Percentiles rank a stretch among this genome's conserved stretches.
phyloP scores from a whole-genome alignment of 2,113 vertebrate genomes.

The Lasiurus borealis region DNA sequence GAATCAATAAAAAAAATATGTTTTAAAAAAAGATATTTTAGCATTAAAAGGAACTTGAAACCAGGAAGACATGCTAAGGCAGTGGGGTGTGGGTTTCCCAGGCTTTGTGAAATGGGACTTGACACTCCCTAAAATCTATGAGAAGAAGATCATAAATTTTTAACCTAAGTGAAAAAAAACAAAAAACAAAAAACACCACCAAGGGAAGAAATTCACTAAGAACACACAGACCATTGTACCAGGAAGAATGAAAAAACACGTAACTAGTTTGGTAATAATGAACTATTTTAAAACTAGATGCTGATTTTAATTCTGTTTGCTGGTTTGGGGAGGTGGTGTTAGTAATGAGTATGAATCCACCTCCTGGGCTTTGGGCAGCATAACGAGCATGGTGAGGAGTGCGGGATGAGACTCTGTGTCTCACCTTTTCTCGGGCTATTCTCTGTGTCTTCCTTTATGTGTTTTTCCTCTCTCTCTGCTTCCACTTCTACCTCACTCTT shows the following conservation, averaged over 20 bases:
- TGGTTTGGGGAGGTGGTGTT: neutral
- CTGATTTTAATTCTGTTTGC: neutral
- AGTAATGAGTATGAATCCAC: neutral
- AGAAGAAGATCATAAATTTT: neutral
- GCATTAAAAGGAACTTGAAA: neutral
- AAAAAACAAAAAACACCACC: neutral
- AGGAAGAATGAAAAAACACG: slow-evolving; percentile 9
- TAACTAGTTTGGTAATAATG: neutral
- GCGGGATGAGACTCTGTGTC: neutral
- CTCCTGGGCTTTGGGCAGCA: neutral
- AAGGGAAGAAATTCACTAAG: neutral
- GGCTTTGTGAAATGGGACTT: neutral
- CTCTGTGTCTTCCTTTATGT: neutral
- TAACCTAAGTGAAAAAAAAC: neutral
- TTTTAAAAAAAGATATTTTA: neutral
- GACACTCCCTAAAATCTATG: neutral
- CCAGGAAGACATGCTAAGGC: neutral
- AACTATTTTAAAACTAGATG: slow-evolving; percentile 10
- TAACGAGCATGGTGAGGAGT: accelerated
- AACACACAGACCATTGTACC: neutral
- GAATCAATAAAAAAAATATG: no score
- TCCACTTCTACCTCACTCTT: neutral
- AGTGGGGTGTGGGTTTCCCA: neutral
- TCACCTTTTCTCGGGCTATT: neutral
- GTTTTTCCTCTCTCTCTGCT: neutral